Conservation (phyloP, 1,140 invertebrate species). For the Pogonus chalceus region DNA sequence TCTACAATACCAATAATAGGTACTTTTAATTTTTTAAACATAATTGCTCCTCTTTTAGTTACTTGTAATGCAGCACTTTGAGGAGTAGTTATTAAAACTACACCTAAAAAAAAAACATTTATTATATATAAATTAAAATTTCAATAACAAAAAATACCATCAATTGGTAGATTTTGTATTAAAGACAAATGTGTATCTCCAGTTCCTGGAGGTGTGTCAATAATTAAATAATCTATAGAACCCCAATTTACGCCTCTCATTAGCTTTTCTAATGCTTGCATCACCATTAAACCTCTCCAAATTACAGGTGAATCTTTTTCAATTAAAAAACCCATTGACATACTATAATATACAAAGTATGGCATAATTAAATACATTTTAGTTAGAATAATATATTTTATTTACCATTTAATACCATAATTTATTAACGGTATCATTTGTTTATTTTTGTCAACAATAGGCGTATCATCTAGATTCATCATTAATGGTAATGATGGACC, state of each 20-base stretch:
- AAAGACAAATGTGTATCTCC: constrained; percentile 84
- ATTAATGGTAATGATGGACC: constrained; percentile 84
- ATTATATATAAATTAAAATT: constrained; percentile 2
- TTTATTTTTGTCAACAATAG: constrained; percentile 62
- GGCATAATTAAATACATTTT: constrained; percentile 10
- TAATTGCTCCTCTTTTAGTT: constrained; percentile 63
- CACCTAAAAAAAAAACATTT: constrained; percentile 40
- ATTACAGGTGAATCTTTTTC: constrained; percentile 68
- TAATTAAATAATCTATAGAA: constrained; percentile 66
- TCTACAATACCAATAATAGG: constrained; percentile 74
- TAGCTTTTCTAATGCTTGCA: constrained; percentile 81
- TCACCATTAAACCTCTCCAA: constrained; percentile 89
- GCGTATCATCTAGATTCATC: constrained; percentile 75
- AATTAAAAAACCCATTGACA: constrained; percentile 87
- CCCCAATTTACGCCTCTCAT: constrained; percentile 74
- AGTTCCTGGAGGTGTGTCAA: constrained; percentile 87
- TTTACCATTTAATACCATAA: constrained; percentile 84
- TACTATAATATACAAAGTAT: constrained; percentile 40
- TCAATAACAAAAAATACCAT: constrained; percentile 44
- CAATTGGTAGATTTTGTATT: constrained; percentile 74
- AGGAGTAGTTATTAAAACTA: constrained; percentile 75
- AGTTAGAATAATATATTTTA: constrained; percentile 14
- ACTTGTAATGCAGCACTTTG: constrained; percentile 75
- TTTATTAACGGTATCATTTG: constrained; percentile 78
- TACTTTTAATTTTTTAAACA: constrained; percentile 70